phyloP scores from a whole-genome alignment of 2,113 vertebrate genomes.

The Chaetorhynchus papuensis region DNA sequence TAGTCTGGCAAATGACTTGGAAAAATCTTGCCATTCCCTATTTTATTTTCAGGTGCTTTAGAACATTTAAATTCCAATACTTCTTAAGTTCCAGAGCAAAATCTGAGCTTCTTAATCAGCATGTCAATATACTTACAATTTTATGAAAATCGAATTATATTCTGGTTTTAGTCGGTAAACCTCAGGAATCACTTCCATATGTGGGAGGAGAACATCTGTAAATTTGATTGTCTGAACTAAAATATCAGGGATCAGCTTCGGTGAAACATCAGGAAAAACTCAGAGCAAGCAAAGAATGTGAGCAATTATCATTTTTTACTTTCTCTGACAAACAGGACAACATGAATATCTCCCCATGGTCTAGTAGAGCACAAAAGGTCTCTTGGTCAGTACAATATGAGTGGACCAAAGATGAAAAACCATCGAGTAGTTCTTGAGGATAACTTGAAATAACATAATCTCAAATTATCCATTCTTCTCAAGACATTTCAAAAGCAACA shows the following conservation, averaged over 20 bases:
- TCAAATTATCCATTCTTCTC: background rate
- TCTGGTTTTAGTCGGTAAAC: background rate
- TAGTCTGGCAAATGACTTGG: background rate
- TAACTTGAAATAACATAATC: background rate
- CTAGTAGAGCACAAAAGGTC: background rate
- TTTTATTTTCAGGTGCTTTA: background rate
- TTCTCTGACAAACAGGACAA: background rate
- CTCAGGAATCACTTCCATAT: background rate
- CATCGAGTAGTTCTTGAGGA: background rate
- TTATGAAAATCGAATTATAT: background rate
- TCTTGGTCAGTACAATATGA: background rate
- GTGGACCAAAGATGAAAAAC: background rate
- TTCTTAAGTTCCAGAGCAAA: background rate
- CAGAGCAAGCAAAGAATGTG: background rate
- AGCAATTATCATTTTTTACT: background rate
- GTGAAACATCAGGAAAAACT: background rate
- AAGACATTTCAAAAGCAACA: background rate
- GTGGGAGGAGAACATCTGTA: background rate
- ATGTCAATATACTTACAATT: background rate
- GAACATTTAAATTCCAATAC: background rate
- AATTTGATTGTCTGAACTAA: background rate
- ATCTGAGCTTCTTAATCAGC: background rate
- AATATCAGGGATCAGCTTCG: background rate
- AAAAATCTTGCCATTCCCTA: background rate
- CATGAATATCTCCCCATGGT: rapidly evolving